Conservation (phyloP, 2,113 vertebrate genomes). For the Neodon shergylaensis region DNA sequence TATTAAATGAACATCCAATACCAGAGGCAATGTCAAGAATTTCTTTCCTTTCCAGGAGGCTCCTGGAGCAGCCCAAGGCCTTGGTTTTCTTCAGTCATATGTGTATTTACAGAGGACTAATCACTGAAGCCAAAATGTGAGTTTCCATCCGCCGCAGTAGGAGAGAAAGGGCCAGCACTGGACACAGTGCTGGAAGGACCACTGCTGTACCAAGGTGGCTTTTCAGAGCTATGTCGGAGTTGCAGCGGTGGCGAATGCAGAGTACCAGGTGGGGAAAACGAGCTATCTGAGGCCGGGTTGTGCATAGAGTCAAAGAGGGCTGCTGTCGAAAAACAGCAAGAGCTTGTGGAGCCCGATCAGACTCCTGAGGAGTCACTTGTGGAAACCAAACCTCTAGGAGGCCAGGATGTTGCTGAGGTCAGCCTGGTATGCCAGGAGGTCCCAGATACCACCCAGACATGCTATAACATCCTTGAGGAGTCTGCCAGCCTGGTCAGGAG, state of each 20-base stretch:
- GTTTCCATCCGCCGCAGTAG: constrained; percentile 90
- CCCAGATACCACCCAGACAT: constrained; percentile 4
- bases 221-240: too few species aligned
- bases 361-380: constrained; percentile 39
- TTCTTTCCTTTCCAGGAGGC: constrained; percentile 24
- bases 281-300: too few species aligned
- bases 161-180: constrained; percentile 96
- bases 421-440: constrained; percentile 28
- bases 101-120: constrained; percentile 87
- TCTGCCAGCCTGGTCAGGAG: background rate
- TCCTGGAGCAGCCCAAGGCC: constrained; percentile 45
- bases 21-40: background rate
- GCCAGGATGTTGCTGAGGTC: constrained; percentile 25
- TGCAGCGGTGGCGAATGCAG: too few species aligned
- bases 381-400: constrained; percentile 21
- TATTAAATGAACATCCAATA: background rate
- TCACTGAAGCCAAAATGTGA: constrained; percentile 93
- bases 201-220: constrained; percentile 88
- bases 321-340: constrained; percentile 47
- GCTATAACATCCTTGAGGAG: background rate
- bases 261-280: too few species aligned
- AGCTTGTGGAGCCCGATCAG: constrained; percentile 50
- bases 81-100: constrained; percentile 88
- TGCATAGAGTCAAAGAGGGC: too few species aligned
- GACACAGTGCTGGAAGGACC: constrained; percentile 97